Conservation (phyloP, 2,797 vertebrate genomes). For the Orientallactaga sibirica region DNA sequence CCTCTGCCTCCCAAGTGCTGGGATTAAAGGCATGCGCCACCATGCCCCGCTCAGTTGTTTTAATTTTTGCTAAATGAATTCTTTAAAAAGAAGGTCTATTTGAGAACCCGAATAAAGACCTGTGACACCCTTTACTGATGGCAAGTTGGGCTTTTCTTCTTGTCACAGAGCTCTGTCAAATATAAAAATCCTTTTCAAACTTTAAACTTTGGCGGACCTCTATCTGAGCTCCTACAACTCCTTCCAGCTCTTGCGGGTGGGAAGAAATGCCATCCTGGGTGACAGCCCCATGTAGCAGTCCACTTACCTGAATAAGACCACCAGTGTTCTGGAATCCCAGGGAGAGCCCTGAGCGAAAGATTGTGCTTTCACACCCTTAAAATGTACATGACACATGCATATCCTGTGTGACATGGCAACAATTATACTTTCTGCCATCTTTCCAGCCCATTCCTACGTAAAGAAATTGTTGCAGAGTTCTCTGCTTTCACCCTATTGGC, state of each 20-base stretch:
- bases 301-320: background rate
- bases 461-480: background rate
- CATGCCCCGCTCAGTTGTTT: background rate
- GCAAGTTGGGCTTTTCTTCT: background rate
- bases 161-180: background rate
- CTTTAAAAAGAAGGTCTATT: background rate
- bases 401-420: background rate
- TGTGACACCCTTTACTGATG: background rate
- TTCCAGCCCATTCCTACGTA: background rate
- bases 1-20: no score
- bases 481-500: background rate
- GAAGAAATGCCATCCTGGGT: background rate
- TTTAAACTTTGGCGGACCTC: background rate
- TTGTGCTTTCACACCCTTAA: background rate
- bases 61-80: background rate
- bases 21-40: no score
- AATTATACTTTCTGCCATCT: background rate
- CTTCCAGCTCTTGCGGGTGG: background rate
- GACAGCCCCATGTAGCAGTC: background rate
- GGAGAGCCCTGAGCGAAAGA: background rate
- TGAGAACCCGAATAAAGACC: background rate
- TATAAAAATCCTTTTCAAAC: background rate
- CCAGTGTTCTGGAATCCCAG: background rate
- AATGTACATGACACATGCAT: background rate
- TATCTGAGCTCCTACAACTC: background rate